A percentile compares a stretch with the other conserved stretches of the same genome.
These are phyloP conservation scores for Oplegnathus fasciatus DNA, from an alignment of 2,113 vertebrate genomes.

Conservation along the genomic window DNA sequence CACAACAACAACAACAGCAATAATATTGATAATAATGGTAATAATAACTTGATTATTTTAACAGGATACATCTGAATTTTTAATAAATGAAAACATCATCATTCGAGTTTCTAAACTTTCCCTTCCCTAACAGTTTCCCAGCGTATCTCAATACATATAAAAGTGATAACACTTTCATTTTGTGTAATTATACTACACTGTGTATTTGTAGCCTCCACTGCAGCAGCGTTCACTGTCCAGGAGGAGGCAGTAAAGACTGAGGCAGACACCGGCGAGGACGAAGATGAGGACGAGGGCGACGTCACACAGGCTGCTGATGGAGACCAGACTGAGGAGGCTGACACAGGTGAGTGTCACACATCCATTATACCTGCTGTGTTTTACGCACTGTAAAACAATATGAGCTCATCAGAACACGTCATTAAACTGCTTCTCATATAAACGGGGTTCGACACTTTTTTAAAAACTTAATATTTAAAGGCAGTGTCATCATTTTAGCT, in stretches of 20 bases:
- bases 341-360: conserved; percentile 34
- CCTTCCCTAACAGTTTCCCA: neutral
- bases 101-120: neutral
- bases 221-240: conserved; percentile 49
- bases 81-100: neutral
- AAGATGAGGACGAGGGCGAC: conserved; percentile 42
- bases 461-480: neutral
- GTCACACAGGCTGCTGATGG: conserved; percentile 47
- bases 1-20: neutral
- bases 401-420: neutral
- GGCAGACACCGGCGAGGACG: neutral
- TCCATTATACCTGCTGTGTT: neutral
- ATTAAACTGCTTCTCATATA: neutral
- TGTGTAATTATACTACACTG: neutral
- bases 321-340: conserved; percentile 49
- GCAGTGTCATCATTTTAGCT: neutral
- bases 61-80: neutral
- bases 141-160: neutral
- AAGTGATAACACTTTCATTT: neutral
- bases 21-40: neutral
- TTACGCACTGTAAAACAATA: neutral
- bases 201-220: conserved; percentile 28
- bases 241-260: conserved; percentile 64
- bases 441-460: no score
- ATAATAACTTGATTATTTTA: no score